These are phyloP conservation scores for Istiophorus platypterus DNA, from an alignment of 2,113 vertebrate genomes.

Conservation along the genomic window DNA sequence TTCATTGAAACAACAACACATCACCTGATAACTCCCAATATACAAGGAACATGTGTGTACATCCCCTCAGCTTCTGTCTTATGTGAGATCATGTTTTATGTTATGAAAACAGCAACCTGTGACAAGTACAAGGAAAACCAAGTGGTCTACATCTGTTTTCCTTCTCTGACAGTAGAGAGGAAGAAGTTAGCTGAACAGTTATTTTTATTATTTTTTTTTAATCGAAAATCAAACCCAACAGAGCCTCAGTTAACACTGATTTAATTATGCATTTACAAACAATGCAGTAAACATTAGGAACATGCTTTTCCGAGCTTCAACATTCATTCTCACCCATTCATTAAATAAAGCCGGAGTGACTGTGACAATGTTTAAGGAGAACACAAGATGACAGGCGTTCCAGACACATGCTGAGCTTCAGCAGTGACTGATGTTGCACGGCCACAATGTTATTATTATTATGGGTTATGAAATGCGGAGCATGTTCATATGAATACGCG, in stretches of 20 bases:
- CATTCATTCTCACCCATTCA: background rate
- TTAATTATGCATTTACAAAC: background rate
- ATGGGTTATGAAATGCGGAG: background rate
- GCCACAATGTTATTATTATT: too few relatives aligned
- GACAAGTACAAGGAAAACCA: too few relatives aligned
- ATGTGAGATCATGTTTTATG: too few relatives aligned
- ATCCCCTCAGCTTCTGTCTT: background rate
- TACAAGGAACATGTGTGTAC: too few relatives aligned
- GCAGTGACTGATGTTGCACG: background rate
- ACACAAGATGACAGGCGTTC: conserved; percentile 10
- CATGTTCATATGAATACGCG: background rate
- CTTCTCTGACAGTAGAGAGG: background rate
- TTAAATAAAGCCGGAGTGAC: background rate
- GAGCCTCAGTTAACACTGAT: background rate
- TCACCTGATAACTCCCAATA: too few relatives aligned
- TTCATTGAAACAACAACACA: too few relatives aligned
- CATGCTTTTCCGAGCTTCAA: background rate
- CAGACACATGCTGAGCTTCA: conserved; percentile 15
- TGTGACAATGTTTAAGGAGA: conserved; percentile 9
- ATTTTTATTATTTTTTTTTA: background rate
- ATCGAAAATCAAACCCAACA: background rate
- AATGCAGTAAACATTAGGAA: background rate
- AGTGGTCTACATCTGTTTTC: background rate
- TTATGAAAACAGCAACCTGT: too few relatives aligned
- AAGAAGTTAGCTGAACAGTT: background rate